Conservation (phyloP, 2,797 vertebrate species). For the Meriones psammophilus region DNA sequence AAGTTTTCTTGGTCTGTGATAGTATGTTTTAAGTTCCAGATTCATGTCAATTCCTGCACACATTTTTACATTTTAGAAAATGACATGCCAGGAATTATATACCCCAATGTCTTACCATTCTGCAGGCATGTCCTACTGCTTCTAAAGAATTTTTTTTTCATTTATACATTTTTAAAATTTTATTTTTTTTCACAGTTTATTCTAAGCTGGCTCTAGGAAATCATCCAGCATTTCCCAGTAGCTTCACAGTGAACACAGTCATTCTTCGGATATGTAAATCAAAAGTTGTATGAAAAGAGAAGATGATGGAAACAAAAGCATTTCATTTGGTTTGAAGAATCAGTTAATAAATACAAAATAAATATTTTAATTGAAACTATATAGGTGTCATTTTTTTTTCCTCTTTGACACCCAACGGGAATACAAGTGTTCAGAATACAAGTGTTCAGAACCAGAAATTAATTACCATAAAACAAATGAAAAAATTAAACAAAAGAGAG, state of each 20-base stretch:
- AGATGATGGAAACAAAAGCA: not conserved
- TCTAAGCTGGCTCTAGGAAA: not conserved
- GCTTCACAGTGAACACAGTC: not conserved
- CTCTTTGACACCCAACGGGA: not conserved
- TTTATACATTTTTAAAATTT: too few relatives aligned
- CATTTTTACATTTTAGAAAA: slow-evolving; percentile 6
- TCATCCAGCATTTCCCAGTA: not conserved
- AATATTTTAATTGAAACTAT: not conserved
- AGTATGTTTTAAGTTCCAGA: not conserved
- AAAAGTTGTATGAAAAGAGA: not conserved
- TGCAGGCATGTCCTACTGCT: not conserved
- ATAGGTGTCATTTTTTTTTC: not conserved
- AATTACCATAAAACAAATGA: not conserved
- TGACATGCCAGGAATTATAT: too few relatives aligned
- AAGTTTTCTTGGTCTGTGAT: not conserved
- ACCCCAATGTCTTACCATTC: not conserved
- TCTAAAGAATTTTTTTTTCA: not conserved
- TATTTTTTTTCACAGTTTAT: too few relatives aligned
- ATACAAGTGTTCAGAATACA: not conserved
- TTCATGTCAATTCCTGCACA: not conserved
- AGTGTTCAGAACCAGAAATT: not conserved
- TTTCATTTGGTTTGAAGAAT: not conserved
- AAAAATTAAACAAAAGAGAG: not conserved
- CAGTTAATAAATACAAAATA: not conserved
- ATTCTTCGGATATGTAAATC: not conserved